Percentiles rank a stretch among this genome's conserved stretches.
These are phyloP conservation scores for Nesoenas mayeri DNA, from an alignment of 2,113 vertebrate genomes.

Conservation along the genomic window DNA sequence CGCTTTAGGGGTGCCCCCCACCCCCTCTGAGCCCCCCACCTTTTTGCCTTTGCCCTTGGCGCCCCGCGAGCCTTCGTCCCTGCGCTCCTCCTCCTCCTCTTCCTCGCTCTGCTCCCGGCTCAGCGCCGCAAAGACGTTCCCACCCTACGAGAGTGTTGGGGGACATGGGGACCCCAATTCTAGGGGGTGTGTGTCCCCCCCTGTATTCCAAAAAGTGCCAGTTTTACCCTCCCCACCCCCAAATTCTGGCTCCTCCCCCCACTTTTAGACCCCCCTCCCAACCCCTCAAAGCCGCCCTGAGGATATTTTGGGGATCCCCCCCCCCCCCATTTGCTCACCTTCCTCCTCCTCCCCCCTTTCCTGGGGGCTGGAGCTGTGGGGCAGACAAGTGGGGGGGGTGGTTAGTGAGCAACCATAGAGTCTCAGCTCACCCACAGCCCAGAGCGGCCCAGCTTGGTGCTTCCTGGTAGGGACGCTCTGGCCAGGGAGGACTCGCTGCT, in stretches of 20 bases:
- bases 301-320: no score
- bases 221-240: rapidly evolving
- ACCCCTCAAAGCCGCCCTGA: no score
- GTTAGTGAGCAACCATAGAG: not conserved
- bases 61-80: not conserved
- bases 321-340: constrained; percentile 51
- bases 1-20: not conserved
- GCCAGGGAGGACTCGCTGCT: constrained; percentile 47
- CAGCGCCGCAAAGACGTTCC: constrained; percentile 88
- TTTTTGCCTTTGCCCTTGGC: not conserved
- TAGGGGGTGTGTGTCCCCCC: no score
- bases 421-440: no score
- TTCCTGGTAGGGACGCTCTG: not conserved
- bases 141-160: constrained; percentile 65
- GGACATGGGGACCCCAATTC: no score
- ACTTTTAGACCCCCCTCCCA: not conserved
- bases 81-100: constrained; percentile 49
- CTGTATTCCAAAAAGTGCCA: no score
- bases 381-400: not conserved
- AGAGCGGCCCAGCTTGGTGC: not conserved
- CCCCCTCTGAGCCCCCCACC: not conserved
- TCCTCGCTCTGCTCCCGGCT: constrained; percentile 83
- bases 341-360: constrained; percentile 83
- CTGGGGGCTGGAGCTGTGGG: constrained; percentile 71
- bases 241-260: no score